Percentiles rank a stretch among this genome's conserved stretches.
These are phyloP conservation scores for Drosophila teissieri DNA, from an alignment of 1,140 invertebrate species.

Conservation along the genomic window DNA sequence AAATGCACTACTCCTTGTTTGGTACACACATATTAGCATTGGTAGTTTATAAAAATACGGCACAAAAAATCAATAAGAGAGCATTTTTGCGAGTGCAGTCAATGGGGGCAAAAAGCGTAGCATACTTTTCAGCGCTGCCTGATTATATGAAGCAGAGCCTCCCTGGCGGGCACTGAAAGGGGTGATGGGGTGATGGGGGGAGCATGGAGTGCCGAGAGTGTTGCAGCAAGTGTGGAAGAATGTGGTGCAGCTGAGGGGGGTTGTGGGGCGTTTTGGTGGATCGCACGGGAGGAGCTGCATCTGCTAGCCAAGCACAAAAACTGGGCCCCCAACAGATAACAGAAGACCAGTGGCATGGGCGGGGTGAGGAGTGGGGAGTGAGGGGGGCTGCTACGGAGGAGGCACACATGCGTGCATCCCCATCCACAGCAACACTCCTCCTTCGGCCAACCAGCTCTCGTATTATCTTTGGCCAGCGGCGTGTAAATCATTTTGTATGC, in stretches of 20 bases:
- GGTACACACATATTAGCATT: neutral
- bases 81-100: constrained; percentile 9
- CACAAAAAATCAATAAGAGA: neutral
- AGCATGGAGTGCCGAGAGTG: neutral
- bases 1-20: no score
- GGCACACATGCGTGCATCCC: constrained; percentile 21
- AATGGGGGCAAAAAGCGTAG: constrained; percentile 65
- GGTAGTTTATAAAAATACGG: neutral
- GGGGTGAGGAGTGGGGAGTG: neutral
- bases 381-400: no score
- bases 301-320: constrained; percentile 60
- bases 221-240: constrained; percentile 25
- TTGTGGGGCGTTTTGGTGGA: neutral
- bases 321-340: constrained; percentile 20
- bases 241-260: constrained; percentile 3
- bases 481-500: constrained; percentile 83
- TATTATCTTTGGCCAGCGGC: constrained; percentile 82
- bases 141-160: constrained; percentile 63
- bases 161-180: constrained; percentile 20
- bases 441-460: constrained; percentile 8
- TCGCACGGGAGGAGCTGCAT: constrained; percentile 3
- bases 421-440: neutral
- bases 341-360: no score
- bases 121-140: constrained; percentile 78
- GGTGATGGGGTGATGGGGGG: neutral